Evolutionary conservation across 1,140 invertebrate species (phyloP).

Genomic region (Hyphantria cunea): DNA sequence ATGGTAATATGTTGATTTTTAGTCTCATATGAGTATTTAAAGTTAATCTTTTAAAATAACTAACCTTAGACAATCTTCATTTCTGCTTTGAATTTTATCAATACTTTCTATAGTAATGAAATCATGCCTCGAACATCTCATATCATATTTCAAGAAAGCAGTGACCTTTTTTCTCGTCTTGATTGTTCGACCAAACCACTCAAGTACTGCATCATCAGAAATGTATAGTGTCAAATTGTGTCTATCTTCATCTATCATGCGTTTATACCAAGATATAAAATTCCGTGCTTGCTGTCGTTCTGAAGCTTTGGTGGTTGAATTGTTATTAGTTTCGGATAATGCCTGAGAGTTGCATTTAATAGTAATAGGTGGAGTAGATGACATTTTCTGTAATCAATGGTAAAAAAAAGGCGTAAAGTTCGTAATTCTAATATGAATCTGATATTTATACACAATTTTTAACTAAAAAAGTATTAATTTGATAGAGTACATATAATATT

Average conservation of each 20-base stretch:
- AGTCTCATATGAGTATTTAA: too few relatives aligned
- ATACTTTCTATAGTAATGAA: conserved; percentile 68
- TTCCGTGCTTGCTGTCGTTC: conserved; percentile 57
- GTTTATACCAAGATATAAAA: conserved; percentile 72
- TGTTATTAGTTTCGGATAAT: conserved; percentile 46
- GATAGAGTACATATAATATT: too few relatives aligned
- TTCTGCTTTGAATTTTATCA: conserved; percentile 58
- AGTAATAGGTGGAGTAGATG: conserved; percentile 42
- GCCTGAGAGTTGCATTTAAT: conserved; percentile 35
- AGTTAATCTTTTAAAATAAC: conserved; percentile 29
- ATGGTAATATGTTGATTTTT: too few relatives aligned
- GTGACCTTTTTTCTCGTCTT: conserved; percentile 78
- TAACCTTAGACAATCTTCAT: conserved; percentile 56
- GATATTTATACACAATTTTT: too few relatives aligned
- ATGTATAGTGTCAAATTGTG: conserved; percentile 74
- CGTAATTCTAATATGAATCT: too few relatives aligned
- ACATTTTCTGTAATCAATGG: conserved; percentile 47
- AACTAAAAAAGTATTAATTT: too few relatives aligned
- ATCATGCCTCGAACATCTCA: conserved; percentile 72
- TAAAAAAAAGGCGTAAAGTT: too few relatives aligned
- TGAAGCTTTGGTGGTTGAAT: conserved; percentile 39
- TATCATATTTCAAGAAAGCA: conserved; percentile 70
- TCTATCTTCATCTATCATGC: conserved; percentile 71
- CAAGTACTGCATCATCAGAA: conserved; percentile 78
- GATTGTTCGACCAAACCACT: conserved; percentile 83